Percentiles rank a stretch among this genome's conserved stretches.
phyloP scores from a whole-genome alignment of 92 coral and sea anemone genomes.

The Pocillopora meandrina region DNA sequence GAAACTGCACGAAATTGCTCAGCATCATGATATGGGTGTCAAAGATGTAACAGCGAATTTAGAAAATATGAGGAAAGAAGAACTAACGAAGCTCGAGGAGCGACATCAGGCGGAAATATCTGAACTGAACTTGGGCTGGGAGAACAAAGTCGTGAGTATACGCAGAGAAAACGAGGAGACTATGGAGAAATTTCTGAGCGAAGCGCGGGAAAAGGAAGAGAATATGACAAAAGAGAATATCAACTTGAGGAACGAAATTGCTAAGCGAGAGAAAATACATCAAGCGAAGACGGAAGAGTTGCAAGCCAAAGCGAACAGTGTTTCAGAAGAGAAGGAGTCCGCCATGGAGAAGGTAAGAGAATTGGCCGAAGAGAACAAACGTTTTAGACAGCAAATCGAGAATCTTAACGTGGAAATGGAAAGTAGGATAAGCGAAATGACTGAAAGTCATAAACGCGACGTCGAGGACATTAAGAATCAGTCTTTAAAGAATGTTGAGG shows the following conservation, averaged over 20 bases:
- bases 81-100: conserved; percentile 79
- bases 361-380: conserved; percentile 73
- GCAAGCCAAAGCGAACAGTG: conserved; percentile 53
- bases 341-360: conserved; percentile 79
- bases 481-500: conserved; percentile 72
- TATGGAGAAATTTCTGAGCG: conserved; percentile 79
- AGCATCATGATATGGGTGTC: conserved; percentile 82
- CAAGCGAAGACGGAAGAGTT: conserved; percentile 71
- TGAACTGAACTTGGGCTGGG: conserved; percentile 89
- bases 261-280: conserved; percentile 61
- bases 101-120: conserved; percentile 81
- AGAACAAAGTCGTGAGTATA: conserved; percentile 78
- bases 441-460: conserved; percentile 80
- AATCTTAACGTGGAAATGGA: conserved; percentile 75
- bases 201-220: conserved; percentile 93
- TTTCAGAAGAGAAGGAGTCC: conserved; percentile 74
- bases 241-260: conserved; percentile 72
- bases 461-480: conserved; percentile 72
- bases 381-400: conserved; percentile 67
- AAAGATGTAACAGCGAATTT: conserved; percentile 82
- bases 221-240: conserved; percentile 61
- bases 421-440: conserved; percentile 80
- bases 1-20: conserved; percentile 75
- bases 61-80: conserved; percentile 78
- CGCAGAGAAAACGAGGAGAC: conserved; percentile 87